A percentile compares a stretch with the other conserved stretches of the same genome.
These are phyloP conservation scores for Prunella fulvescens DNA, from an alignment of 2,113 vertebrate genomes.

Conservation along the genomic window DNA sequence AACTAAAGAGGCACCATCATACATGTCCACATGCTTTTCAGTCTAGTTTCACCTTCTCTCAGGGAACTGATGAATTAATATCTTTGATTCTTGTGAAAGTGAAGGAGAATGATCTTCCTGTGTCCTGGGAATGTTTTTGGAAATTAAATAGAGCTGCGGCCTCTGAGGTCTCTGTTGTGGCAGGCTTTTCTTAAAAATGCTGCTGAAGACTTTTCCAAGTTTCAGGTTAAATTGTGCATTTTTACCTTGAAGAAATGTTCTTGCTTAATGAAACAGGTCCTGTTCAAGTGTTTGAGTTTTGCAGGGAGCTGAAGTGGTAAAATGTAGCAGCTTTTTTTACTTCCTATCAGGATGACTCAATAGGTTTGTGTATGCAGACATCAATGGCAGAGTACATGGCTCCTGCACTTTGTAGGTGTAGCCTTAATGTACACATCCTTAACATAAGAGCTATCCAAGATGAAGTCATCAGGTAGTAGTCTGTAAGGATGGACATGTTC, in stretches of 20 bases:
- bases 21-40: accelerated
- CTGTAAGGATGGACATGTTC: not conserved
- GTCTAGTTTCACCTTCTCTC: not conserved
- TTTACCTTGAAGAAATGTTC: not conserved
- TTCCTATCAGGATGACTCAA: not conserved
- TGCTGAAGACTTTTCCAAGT: not conserved
- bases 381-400: not conserved
- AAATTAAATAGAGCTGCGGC: not conserved
- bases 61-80: not conserved
- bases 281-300: not conserved
- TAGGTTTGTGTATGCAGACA: not conserved
- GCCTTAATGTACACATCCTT: not conserved
- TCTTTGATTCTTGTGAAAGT: not conserved
- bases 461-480: not conserved
- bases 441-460: not conserved
- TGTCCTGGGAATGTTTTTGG: not conserved
- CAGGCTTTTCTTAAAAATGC: not conserved
- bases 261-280: not conserved
- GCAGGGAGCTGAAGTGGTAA: not conserved
- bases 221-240: not conserved
- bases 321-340: not conserved
- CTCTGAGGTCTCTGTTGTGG: not conserved
- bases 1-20: not conserved
- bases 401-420: not conserved
- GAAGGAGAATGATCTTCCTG: not conserved